phyloP scores from a whole-genome alignment of 1,140 invertebrate species.

The Ceratitis capitata region DNA sequence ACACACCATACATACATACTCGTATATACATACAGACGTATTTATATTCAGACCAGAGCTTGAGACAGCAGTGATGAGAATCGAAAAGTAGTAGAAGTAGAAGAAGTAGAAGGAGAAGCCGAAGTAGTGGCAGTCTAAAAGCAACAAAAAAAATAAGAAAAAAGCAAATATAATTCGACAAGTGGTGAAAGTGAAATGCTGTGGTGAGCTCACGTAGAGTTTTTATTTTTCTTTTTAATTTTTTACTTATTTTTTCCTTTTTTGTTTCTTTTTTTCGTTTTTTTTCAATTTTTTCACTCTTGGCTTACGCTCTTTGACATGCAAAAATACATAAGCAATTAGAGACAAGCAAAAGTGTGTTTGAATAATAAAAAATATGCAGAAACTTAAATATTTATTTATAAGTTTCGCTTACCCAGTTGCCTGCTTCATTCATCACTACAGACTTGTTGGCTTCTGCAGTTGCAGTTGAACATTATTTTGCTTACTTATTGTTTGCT shows the following conservation, averaged over 20 bases:
- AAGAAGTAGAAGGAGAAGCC: background rate
- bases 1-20: too few species aligned
- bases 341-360: background rate
- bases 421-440: background rate
- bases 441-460: background rate
- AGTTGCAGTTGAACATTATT: background rate
- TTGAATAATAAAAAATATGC: background rate
- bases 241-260: background rate
- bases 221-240: background rate
- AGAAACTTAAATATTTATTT: background rate
- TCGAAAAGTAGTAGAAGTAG: background rate
- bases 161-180: background rate
- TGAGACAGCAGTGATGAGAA: background rate
- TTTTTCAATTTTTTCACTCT: background rate
- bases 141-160: background rate
- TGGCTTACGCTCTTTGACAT: background rate
- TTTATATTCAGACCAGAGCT: background rate
- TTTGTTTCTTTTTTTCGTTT: background rate
- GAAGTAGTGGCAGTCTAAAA: background rate
- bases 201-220: background rate
- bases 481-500: background rate
- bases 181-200: conserved; percentile 40
- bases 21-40: too few species aligned
- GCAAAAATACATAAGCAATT: background rate
- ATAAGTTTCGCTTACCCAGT: background rate